Conservation (phyloP, 2,113 vertebrate species). For the Ploceus nigricollis region DNA sequence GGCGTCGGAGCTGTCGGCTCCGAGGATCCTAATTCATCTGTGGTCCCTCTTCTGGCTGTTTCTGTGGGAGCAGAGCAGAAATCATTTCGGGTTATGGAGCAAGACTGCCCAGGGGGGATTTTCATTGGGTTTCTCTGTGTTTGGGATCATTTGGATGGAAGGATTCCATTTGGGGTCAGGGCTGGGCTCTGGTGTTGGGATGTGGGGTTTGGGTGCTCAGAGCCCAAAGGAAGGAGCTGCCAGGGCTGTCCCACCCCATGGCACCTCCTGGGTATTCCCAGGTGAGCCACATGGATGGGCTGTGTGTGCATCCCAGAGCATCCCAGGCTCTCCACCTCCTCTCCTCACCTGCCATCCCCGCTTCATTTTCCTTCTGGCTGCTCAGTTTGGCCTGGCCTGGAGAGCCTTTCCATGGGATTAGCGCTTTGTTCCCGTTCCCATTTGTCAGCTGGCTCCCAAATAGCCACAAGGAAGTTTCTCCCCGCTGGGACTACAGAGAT, state of each 20-base stretch:
- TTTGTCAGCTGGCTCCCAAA: not conserved
- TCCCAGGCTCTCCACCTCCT: not conserved
- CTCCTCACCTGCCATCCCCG: not conserved
- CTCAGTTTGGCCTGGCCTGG: not conserved
- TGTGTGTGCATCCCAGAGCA: no score
- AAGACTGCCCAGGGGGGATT: not conserved
- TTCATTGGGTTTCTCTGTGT: not conserved
- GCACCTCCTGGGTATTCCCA: accelerated
- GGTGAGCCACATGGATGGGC: no score
- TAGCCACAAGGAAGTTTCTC: not conserved
- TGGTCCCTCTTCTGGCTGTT: constrained; percentile 60
- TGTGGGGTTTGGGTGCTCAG: not conserved
- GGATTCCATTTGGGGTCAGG: not conserved
- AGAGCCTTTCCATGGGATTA: not conserved
- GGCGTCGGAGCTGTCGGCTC: not conserved
- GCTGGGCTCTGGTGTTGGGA: accelerated
- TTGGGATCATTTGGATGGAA: not conserved
- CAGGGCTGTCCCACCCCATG: not conserved
- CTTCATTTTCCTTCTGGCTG: not conserved
- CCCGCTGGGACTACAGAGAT: not conserved
- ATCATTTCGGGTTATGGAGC: not conserved
- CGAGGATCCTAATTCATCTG: not conserved
- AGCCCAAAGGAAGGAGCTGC: not conserved
- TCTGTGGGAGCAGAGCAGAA: constrained; percentile 21
- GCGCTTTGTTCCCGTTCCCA: not conserved